Conservation (phyloP, 2,113 vertebrate species). For the crab-eating macaque (Macaca fascicularis) region T2T-MFA8v1.1 NC_088388.1:81649001-81649500, state of each 20-base stretch:
- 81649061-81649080: neutral
- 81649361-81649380: neutral
- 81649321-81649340: neutral
- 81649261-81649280: neutral
- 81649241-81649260: neutral
- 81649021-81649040: neutral
- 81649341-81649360: neutral
- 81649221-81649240: neutral
- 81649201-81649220: neutral
- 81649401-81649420: neutral
- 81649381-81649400: neutral
- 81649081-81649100: neutral
- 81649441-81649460: neutral
- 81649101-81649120: neutral
- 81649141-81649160: neutral
- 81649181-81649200: constrained; percentile 3
- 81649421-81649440: neutral
- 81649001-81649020: neutral
- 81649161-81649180: neutral
- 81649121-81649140: neutral
- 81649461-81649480: neutral
- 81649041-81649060: neutral
- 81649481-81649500: neutral
- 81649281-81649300: neutral
- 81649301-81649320: neutral